Evolutionary conservation across 2,113 vertebrate genomes (phyloP).

Genomic region (Dermatemys mawii): DNA sequence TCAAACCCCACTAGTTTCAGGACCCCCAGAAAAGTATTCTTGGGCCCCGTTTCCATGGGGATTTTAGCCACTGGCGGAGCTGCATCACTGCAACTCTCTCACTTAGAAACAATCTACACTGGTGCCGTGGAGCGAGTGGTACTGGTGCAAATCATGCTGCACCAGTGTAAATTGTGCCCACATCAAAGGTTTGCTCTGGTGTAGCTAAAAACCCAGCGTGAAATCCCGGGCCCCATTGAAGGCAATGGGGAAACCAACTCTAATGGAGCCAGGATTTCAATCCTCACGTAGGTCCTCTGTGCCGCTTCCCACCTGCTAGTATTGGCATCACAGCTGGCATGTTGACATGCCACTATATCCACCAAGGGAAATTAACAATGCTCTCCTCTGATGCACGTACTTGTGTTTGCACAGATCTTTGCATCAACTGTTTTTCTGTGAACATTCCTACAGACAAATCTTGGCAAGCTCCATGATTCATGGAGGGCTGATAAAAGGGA

Average conservation of each 20-base stretch:
- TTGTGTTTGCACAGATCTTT: not conserved
- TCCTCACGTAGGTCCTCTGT: not conserved
- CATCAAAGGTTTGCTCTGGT: not conserved
- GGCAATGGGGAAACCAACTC: not conserved
- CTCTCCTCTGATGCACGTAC: not conserved
- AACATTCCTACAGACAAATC: not conserved
- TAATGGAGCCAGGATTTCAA: not conserved
- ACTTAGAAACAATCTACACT: not conserved
- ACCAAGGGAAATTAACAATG: not conserved
- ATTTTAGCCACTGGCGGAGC: not conserved
- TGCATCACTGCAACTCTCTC: not conserved
- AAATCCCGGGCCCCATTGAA: not conserved
- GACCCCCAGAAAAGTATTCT: not conserved
- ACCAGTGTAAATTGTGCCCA: not conserved
- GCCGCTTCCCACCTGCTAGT: not conserved
- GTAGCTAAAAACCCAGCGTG: not conserved
- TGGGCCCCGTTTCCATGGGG: not conserved
- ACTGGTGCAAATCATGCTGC: not conserved
- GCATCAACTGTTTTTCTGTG: not conserved
- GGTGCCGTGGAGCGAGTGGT: not conserved
- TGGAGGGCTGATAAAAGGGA: fast-evolving
- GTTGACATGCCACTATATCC: not conserved
- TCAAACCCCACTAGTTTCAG: not conserved
- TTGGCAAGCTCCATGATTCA: not conserved
- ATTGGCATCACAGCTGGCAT: not conserved